Conservation (phyloP, 2,797 vertebrate species). For the Odontamblyopus lacepedii region DNA sequence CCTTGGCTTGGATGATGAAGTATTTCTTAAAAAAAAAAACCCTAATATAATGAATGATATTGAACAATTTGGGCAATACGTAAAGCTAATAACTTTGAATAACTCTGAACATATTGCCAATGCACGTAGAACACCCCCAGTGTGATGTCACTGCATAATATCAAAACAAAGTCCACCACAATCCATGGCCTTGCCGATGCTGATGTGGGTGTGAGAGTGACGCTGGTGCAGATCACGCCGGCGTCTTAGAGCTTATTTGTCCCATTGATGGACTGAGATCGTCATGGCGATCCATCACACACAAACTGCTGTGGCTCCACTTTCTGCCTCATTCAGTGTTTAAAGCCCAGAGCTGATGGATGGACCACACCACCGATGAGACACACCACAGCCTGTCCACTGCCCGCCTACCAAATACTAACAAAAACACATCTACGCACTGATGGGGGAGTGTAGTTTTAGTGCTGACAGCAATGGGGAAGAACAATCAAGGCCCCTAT, state of each 20-base stretch:
- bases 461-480: slow-evolving; percentile 2
- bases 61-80: background rate
- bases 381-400: slow-evolving; percentile 24
- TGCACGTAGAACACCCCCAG: background rate
- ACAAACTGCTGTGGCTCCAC: slow-evolving; percentile 17
- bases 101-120: background rate
- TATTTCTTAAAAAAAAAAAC: no score
- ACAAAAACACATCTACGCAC: background rate
- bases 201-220: background rate
- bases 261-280: slow-evolving; percentile 21
- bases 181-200: background rate
- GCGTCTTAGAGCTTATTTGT: slow-evolving; percentile 24
- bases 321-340: slow-evolving; percentile 31
- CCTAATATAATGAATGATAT: no score
- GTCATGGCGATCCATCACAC: slow-evolving; percentile 29
- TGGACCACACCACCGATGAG: slow-evolving; percentile 27
- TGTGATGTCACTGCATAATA: background rate
- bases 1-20: no score
- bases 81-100: background rate
- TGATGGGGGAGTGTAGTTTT: background rate
- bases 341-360: slow-evolving; percentile 36
- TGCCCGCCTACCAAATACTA: slow-evolving; percentile 17
- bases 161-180: background rate
- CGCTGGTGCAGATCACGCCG: background rate
- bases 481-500: no score